Evolutionary conservation across 2,113 vertebrate genomes (phyloP), one percentile per base, ranked within the genome.

Genomic region (Strix aluco): DNA sequence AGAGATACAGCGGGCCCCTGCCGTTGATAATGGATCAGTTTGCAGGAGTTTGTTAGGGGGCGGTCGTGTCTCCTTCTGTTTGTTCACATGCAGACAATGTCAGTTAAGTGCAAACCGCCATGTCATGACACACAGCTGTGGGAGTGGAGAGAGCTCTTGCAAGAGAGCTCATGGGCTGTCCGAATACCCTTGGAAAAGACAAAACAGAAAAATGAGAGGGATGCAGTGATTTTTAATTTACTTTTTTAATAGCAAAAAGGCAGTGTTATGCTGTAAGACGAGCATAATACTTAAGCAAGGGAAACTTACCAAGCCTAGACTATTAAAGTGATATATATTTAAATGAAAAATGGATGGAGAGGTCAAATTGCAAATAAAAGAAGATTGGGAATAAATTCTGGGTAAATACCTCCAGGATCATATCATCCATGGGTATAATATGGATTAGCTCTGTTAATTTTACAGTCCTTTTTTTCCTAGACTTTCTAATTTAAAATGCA

Each of bases 1-100:
- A 96, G 96, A 96, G 42, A 29, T 95, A 51, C 97, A 88, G 94
- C 94, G 79, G 84, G 94, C 62, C 92, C 95, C 97, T 77, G 83
- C 90, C 81, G 86, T 69, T 91, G 91, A 96, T 97, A 97, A 97
- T 98, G 92, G 98, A 97, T 94, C 97, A 81, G 97, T 97, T 98
- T 97, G 97, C 94, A 93, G 97, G 97, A 97, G 96, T 97, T 98
- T 96, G 97, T 94, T 97, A 42, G 94, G 96, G 94, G 96, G 89
- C 13, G 59, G 96, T 51, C n/a, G 46, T 42, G 92, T 81, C 80
- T 59, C 91, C 75, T 85, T 86, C 89, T 96, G 91, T 97, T 97
- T 93, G 94, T 92, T 81, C 94, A 67, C 85, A 79, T 15, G n/a
- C 93, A 59, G 22, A 38, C 38, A 38, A 38, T 38, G 38, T 38